Conservation (phyloP, 2,113 vertebrate species). For the Varanus komodoensis region DNA sequence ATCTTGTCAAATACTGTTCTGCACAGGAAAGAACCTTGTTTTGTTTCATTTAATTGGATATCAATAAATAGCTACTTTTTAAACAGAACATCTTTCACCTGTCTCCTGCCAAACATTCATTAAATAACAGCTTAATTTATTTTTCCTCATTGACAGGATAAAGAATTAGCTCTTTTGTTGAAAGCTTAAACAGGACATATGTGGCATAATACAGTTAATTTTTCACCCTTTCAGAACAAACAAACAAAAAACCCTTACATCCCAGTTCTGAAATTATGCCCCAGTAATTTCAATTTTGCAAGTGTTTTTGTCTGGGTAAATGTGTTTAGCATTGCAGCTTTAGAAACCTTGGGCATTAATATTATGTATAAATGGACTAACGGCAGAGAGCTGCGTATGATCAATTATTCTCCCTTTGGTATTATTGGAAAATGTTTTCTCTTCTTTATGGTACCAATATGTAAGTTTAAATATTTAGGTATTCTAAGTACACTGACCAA, state of each 20-base stretch:
- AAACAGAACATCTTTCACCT: constrained; percentile 30
- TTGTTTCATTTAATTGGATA: constrained; percentile 65
- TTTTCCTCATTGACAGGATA: constrained; percentile 43
- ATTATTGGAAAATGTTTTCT: no score
- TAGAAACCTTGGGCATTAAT: neutral
- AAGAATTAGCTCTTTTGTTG: constrained; percentile 49
- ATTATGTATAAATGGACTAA: neutral
- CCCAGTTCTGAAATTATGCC: constrained; percentile 2
- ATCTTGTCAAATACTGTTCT: constrained; percentile 53
- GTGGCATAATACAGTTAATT: constrained; percentile 27
- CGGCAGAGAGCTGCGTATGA: neutral
- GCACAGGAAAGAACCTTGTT: constrained; percentile 31
- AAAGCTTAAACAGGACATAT: constrained; percentile 49
- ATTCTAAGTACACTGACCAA: no score
- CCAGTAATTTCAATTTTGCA: neutral
- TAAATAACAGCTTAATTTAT: constrained; percentile 56
- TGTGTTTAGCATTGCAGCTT: neutral
- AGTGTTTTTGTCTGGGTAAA: neutral
- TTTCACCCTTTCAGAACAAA: constrained; percentile 30
- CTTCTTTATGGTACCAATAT: neutral
- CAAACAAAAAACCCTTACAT: neutral
- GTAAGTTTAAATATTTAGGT: neutral
- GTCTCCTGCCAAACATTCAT: constrained; percentile 43
- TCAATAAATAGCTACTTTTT: constrained; percentile 51
- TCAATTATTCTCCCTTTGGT: neutral